Conservation (phyloP, 2,888 invertebrate species). For the Drosophila borborema region DNA sequence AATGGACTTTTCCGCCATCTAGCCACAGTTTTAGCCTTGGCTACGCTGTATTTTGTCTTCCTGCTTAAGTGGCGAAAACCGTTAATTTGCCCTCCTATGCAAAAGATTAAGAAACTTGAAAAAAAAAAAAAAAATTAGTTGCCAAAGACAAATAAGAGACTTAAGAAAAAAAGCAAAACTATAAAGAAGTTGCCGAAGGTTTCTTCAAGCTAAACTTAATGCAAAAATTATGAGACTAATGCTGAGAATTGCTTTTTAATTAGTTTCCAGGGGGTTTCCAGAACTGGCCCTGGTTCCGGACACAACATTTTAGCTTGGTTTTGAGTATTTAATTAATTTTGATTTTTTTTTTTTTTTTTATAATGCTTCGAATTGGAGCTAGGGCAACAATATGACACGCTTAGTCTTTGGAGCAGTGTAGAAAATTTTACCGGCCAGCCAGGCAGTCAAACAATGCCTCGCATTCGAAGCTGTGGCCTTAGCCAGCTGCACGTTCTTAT, state of each 20-base stretch:
- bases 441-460: background rate
- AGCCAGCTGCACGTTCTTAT: conserved; percentile 30
- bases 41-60: conserved; percentile 25
- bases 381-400: background rate
- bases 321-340: conserved; percentile 40
- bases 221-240: conserved; percentile 41
- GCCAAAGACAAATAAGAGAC: conserved; percentile 9
- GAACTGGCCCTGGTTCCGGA: conserved; percentile 4
- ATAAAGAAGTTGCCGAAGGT: conserved; percentile 15
- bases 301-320: conserved; percentile 3
- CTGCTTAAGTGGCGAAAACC: conserved; percentile 49
- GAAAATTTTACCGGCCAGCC: conserved; percentile 3
- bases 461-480: background rate
- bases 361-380: conserved; percentile 1
- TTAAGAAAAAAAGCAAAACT: conserved; percentile 20
- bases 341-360: background rate
- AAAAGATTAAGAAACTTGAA: conserved; percentile 17
- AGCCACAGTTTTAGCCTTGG: conserved; percentile 13
- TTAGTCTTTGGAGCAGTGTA: background rate
- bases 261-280: conserved; percentile 52
- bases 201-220: conserved; percentile 8
- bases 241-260: conserved; percentile 68
- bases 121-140: background rate
- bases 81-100: conserved; percentile 43
- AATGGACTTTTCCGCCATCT: conserved; percentile 45